Evolutionary conservation across 2,797 vertebrate genomes (phyloP).

Genomic region (Buphagus erythrorhynchus): DNA sequence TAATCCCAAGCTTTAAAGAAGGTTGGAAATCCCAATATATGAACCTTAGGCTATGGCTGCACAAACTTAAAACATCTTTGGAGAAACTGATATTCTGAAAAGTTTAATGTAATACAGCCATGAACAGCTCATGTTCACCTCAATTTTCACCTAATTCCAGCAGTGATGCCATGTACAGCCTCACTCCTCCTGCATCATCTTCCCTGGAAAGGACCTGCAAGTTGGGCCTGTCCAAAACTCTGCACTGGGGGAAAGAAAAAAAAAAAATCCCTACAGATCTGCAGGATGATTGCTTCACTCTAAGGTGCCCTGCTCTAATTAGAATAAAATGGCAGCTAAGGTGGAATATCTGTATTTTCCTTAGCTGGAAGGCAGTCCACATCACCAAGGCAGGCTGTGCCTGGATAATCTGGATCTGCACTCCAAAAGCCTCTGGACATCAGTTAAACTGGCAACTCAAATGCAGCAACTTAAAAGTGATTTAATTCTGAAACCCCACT

Average conservation of each 20-base stretch:
- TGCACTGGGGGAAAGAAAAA: fast-evolving
- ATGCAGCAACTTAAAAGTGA: fast-evolving
- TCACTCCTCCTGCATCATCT: neutral
- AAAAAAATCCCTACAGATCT: neutral
- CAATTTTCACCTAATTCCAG: neutral
- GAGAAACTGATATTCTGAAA: neutral
- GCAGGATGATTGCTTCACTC: neutral
- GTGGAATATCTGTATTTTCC: neutral
- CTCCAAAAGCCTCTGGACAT: neutral
- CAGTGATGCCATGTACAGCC: neutral
- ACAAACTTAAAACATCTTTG: neutral
- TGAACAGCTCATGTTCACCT: neutral
- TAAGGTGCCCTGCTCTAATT: neutral
- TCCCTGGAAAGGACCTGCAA: neutral
- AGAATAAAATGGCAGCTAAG: neutral
- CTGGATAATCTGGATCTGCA: neutral
- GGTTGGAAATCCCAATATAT: neutral
- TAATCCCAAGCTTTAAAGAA: neutral
- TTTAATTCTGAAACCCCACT: neutral
- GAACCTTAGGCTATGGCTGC: neutral
- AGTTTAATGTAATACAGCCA: neutral
- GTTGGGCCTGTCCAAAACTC: neutral
- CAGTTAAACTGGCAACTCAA: neutral
- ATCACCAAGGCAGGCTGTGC: neutral
- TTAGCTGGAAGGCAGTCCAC: neutral